Conservation (phyloP, 2,797 vertebrate species). For the Pipistrellus nathusii region DNA sequence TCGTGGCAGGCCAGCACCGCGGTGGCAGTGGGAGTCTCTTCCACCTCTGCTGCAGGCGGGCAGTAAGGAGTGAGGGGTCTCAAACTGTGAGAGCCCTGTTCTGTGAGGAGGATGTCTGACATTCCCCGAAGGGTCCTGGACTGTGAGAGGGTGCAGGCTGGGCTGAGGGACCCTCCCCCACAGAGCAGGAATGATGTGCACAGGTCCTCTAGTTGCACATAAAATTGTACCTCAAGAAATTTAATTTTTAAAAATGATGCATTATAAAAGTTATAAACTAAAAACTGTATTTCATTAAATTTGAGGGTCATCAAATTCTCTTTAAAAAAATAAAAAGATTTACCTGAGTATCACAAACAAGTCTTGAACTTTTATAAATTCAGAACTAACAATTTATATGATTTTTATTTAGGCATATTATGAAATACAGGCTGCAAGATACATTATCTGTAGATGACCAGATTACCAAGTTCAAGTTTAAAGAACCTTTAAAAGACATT, state of each 20-base stretch:
- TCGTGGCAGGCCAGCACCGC: too few species aligned
- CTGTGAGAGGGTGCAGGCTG: too few species aligned
- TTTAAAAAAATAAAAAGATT: not conserved
- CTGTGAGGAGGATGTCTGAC: too few species aligned
- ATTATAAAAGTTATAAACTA: conserved; percentile 25
- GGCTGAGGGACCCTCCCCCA: too few species aligned
- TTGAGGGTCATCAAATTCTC: conserved; percentile 9
- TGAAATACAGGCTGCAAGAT: not conserved
- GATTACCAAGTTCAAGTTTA: conserved; percentile 26
- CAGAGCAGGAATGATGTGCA: too few species aligned
- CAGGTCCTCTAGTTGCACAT: not conserved
- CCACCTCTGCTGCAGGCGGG: too few species aligned
- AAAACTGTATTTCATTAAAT: conserved; percentile 51
- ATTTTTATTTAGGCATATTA: conserved; percentile 14
- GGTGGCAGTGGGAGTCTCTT: too few species aligned
- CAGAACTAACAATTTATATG: not conserved
- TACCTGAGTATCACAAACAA: conserved; percentile 13
- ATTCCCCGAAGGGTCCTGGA: too few species aligned
- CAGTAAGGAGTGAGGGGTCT: too few species aligned
- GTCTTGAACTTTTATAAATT: conserved; percentile 45
- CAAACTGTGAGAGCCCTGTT: too few species aligned
- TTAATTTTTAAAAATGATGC: not conserved
- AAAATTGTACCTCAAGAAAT: not conserved
- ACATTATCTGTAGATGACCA: not conserved
- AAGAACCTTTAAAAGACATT: conserved; percentile 48